phyloP scores from a whole-genome alignment of 1,140 invertebrate genomes.

The Neodiprion lecontei region DNA sequence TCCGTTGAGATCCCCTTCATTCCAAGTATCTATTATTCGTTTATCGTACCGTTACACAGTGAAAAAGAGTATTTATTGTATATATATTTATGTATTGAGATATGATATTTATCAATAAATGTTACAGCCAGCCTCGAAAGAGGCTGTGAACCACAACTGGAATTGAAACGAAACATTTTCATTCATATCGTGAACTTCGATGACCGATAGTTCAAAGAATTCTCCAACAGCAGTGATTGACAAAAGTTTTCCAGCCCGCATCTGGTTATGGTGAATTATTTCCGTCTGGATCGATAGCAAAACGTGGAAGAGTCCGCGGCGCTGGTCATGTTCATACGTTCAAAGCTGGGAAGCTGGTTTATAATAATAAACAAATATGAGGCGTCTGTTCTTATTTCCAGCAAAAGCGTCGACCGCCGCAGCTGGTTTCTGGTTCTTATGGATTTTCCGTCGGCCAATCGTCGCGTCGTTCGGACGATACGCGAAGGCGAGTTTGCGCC shows the following conservation, averaged over 20 bases:
- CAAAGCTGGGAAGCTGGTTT: too few species aligned
- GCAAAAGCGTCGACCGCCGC: neutral
- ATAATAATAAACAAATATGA: too few species aligned
- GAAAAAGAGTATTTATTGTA: neutral
- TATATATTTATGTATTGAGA: neutral
- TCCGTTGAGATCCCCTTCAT: neutral
- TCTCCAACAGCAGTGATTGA: too few species aligned
- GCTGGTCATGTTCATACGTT: too few species aligned
- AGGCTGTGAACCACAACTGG: too few species aligned
- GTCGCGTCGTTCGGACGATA: slow-evolving; percentile 14
- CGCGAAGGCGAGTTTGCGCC: slow-evolving; percentile 41
- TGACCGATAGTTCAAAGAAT: too few species aligned
- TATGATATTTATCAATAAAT: slow-evolving; percentile 1
- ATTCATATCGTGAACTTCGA: too few species aligned
- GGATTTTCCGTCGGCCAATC: slow-evolving; percentile 45
- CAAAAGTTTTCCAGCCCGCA: too few species aligned
- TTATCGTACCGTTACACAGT: neutral
- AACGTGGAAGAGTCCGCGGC: too few species aligned
- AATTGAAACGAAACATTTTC: too few species aligned
- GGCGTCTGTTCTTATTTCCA: neutral
- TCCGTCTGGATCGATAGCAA: too few species aligned
- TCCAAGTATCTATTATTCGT: neutral
- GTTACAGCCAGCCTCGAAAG: neutral
- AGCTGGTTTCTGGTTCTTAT: slow-evolving; percentile 30
- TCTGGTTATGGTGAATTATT: too few species aligned